These are phyloP conservation scores for Etheostoma nigrum DNA, from an alignment of 2,797 vertebrate species.

Conservation along the genomic window DNA sequence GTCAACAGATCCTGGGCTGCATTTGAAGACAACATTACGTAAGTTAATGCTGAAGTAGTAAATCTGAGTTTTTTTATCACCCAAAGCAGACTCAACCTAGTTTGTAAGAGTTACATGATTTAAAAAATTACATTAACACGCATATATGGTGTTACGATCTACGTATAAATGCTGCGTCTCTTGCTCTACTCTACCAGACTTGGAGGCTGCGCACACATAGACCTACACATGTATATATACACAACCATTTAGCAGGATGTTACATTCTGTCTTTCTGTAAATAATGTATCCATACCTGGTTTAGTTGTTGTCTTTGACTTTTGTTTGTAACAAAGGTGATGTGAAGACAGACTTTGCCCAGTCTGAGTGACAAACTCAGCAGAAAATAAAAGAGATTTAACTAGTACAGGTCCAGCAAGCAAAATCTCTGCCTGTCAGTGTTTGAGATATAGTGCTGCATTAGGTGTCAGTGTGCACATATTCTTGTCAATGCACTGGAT, in stretches of 20 bases:
- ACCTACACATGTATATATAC: constrained; percentile 17
- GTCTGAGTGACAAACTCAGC: constrained; percentile 36
- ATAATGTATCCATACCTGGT: constrained; percentile 61
- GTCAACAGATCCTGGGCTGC: constrained; percentile 7
- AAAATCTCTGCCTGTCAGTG: constrained; percentile 66
- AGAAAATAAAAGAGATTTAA: constrained; percentile 32
- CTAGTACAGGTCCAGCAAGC: constrained; percentile 45
- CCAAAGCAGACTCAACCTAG: constrained; percentile 22
- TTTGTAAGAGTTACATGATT: constrained; percentile 8
- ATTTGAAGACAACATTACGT: constrained; percentile 1
- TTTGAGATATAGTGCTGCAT: constrained; percentile 76
- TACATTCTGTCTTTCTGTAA: constrained; percentile 60
- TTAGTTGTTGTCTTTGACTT: constrained; percentile 71
- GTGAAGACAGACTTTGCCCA: constrained; percentile 36
- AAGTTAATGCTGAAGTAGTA: background rate
- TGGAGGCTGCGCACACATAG: constrained; percentile 11
- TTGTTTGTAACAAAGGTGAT: constrained; percentile 62
- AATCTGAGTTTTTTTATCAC: constrained; percentile 20
- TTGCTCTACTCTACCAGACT: constrained; percentile 25
- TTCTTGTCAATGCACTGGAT: constrained; percentile 79
- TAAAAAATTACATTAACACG: constrained; percentile 7
- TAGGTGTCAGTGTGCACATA: constrained; percentile 82
- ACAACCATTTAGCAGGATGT: constrained; percentile 28
- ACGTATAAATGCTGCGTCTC: constrained; percentile 18
- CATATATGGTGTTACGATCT: constrained; percentile 13